phyloP scores from a whole-genome alignment of 2,113 vertebrate species.

The Ictalurus punctatus region DNA sequence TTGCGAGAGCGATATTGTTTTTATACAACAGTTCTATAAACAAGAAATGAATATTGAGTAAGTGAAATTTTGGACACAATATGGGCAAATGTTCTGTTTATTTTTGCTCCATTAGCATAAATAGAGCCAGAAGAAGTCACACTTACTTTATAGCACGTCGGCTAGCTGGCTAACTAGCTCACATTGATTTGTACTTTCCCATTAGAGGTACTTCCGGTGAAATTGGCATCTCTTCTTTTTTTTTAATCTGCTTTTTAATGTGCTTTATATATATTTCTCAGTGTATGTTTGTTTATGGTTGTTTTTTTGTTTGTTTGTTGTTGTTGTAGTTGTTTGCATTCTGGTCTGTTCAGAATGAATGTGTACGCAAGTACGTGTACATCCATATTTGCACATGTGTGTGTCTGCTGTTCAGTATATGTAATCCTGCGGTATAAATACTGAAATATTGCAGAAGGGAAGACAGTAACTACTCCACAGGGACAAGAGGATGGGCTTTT shows the following conservation, averaged over 20 bases:
- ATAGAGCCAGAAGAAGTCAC: neutral
- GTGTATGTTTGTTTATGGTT: too few relatives aligned
- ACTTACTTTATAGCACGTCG: neutral
- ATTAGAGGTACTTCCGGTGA: neutral
- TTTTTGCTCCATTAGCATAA: neutral
- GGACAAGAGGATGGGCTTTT: slow-evolving; percentile 73
- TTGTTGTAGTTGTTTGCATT: neutral
- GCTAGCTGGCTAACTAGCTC: neutral
- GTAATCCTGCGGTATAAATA: slow-evolving; percentile 62
- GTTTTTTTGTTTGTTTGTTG: neutral
- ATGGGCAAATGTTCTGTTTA: neutral
- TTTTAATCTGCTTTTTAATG: neutral
- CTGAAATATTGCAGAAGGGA: slow-evolving; percentile 64
- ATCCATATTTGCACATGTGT: slow-evolving; percentile 1
- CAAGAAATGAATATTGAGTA: neutral
- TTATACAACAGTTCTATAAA: neutral
- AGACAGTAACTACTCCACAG: slow-evolving; percentile 63
- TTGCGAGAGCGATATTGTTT: neutral
- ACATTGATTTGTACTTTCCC: neutral
- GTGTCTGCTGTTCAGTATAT: slow-evolving; percentile 55
- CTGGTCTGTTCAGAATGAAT: slow-evolving; percentile 9
- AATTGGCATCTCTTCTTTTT: neutral
- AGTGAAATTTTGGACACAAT: neutral
- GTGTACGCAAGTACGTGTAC: slow-evolving; percentile 33
- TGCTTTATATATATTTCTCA: neutral